A percentile compares a stretch with the other conserved stretches of the same genome.
These are phyloP conservation scores for Papilio aristodemus DNA, from an alignment of 1,140 invertebrate species.

Conservation along the genomic window DNA sequence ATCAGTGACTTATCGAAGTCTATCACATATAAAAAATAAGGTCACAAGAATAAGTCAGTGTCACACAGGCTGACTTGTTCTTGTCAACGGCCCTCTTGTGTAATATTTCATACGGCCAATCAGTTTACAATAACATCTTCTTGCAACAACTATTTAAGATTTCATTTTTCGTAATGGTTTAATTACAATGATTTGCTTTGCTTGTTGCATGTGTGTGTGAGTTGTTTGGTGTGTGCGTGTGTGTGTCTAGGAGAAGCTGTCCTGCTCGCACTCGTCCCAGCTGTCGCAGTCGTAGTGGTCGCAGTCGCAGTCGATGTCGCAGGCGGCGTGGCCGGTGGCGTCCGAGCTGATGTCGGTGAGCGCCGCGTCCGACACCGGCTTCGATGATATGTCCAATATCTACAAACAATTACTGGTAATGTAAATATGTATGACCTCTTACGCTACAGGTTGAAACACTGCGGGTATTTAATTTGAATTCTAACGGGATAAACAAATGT, in stretches of 20 bases:
- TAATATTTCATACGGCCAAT: too few species aligned
- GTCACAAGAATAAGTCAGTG: too few species aligned
- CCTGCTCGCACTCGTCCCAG: constrained; percentile 80
- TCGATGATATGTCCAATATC: constrained; percentile 79
- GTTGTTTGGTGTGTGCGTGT: neutral
- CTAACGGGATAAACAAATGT: too few species aligned
- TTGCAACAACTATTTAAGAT: too few species aligned
- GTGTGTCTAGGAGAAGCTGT: constrained; percentile 72
- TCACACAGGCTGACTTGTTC: too few species aligned
- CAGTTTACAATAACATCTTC: too few species aligned
- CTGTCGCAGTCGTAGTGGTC: constrained; percentile 78
- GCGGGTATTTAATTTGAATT: too few species aligned
- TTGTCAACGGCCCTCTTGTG: too few species aligned
- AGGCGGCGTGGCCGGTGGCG: constrained; percentile 77
- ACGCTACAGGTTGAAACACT: too few species aligned
- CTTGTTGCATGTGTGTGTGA: neutral
- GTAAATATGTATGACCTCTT: constrained; percentile 7
- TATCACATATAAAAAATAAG: too few species aligned
- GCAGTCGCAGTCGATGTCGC: constrained; percentile 78
- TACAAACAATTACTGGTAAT: constrained; percentile 42
- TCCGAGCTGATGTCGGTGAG: constrained; percentile 78
- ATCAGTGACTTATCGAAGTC: too few species aligned
- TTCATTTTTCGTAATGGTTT: too few species aligned
- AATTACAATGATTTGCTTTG: neutral
- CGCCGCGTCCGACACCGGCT: constrained; percentile 78